Base-by-base conservation (phyloP, 2,113 vertebrate genomes). In the Corydoras maculifer region DNA sequence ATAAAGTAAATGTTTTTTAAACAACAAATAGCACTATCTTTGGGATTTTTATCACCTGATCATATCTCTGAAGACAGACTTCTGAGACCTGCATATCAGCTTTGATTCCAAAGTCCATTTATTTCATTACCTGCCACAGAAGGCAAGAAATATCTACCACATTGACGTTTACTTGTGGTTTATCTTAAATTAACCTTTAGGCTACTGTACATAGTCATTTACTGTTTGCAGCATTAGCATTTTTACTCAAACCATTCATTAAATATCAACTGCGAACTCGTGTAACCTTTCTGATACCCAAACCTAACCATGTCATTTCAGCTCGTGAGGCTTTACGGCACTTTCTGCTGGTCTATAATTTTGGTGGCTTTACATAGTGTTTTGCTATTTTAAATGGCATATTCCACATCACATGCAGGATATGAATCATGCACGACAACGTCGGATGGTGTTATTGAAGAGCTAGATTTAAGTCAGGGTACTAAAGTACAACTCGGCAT, bases 351-450 rank as follows among this genome's bases (percentile, higher is more conserved):
- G 50, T 12, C 58, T 68, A n/a, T 74, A 74, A 74, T 74, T 74
- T 74, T 13, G 18, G 50, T 9, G 50, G 58, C 50, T 68, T 68
- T 62, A 62, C 32, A 11, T n/a, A 51, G 31, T 12, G 58, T 57
- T 62, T 65, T 62, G 68, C 62, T 15, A 65, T 35, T 68, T 62
- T 12, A 62, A 73, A 74, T 64, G 60, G n/a, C 32, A 78, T 35
- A 11, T 70, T 50, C 30, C 13, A 25, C 62, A 30, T 48, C 72
- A 60, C 18, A 25, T 25, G 18, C 18, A 25, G 18, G 18, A 25
- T 25, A 25, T 14, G 13, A 25, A 74, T 65, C 71, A 71, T 8
- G 58, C 15, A n/a, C 7, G 13, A 60, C 54, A 50, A 63, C 54
- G 32, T 63, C 72, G 48, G 13, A 49, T 58, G 13, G 53, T 48